A percentile compares a stretch with the other conserved stretches of the same genome.
These are phyloP conservation scores for Sparus aurata DNA, from an alignment of 2,797 vertebrate genomes.

Conservation along the genomic window DNA sequence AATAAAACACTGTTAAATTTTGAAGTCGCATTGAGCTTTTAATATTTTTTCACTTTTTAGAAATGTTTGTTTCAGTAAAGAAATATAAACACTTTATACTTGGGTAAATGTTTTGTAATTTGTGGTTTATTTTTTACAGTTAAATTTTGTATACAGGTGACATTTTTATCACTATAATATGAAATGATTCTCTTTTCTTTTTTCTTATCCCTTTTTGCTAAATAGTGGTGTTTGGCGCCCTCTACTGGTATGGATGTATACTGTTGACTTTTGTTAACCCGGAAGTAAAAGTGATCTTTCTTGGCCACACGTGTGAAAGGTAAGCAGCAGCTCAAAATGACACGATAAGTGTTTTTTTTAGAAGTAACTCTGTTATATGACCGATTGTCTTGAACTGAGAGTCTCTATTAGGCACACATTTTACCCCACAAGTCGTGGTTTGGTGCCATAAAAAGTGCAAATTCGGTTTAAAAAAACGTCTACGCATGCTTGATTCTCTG, in stretches of 20 bases:
- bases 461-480: not conserved
- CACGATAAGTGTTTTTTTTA: not conserved
- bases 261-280: slow-evolving; percentile 55
- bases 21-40: fast-evolving
- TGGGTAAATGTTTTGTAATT: not conserved
- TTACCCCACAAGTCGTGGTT: not conserved
- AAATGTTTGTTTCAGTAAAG: not conserved
- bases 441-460: not conserved
- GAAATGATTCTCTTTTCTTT: too few relatives aligned
- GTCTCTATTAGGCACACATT: fast-evolving
- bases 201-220: too few relatives aligned
- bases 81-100: not conserved
- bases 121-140: not conserved
- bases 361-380: not conserved
- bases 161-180: not conserved
- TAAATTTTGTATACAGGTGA: too few relatives aligned
- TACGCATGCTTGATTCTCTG: not conserved
- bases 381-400: not conserved
- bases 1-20: not conserved
- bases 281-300: slow-evolving; percentile 57
- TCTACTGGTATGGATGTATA: not conserved
- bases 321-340: slow-evolving; percentile 50
- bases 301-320: slow-evolving; percentile 65
- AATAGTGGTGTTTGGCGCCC: slow-evolving; percentile 29
- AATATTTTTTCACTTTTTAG: not conserved